Base-by-base conservation (phyloP, 2,797 vertebrate genomes). In the Gambelia wislizenii region DNA sequence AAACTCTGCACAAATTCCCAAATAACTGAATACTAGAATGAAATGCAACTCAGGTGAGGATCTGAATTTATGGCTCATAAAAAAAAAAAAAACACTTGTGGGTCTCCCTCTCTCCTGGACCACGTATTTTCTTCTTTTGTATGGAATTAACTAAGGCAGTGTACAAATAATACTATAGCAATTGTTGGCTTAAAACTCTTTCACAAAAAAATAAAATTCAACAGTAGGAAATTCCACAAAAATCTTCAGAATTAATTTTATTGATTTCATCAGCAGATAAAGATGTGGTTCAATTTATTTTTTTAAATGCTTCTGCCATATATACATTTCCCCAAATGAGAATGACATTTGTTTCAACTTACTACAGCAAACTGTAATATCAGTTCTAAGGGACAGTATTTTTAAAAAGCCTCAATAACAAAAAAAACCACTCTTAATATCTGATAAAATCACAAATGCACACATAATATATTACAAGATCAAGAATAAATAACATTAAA, bases 1-100 rank as follows among this genome's bases (percentile, higher is more conserved):
- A 70, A 87, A 54, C 30, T 12, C 36, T 64, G 13, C 61, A 67
- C 7, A 52, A 87, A 87, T 82, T 87, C 79, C 86, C 86, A 74
- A 72, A 33, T 61, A 36, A 79, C 2, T 30, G 49, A 20, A 39
- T 10, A 84, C 8, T 79, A 70, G 36, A 89, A 54, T 16, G 36
- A 84, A 36, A n/a, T 84, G 44, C 18, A 70, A 70, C 47, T 39
- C 18, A 78, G 27, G 12, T 39, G 27, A 33, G 44, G 56, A 83
- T 64, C 56, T 54, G 25, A 59, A 84, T 69, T 77, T 54, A 52
- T 49, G 27, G 20, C 47, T 77, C n/a, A 76, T 42, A 47, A 47
- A 49, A 49, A 49, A 49, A 49, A 52, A 52, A 52, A 77, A 42
- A 72, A 81, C 59, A 72, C 30, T 7, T 81, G 12, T 27, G 36